A percentile compares a stretch with the other conserved stretches of the same genome.
Conservation (phyloP, 2,797 vertebrate genomes). For the Thunnus albacares region DNA sequence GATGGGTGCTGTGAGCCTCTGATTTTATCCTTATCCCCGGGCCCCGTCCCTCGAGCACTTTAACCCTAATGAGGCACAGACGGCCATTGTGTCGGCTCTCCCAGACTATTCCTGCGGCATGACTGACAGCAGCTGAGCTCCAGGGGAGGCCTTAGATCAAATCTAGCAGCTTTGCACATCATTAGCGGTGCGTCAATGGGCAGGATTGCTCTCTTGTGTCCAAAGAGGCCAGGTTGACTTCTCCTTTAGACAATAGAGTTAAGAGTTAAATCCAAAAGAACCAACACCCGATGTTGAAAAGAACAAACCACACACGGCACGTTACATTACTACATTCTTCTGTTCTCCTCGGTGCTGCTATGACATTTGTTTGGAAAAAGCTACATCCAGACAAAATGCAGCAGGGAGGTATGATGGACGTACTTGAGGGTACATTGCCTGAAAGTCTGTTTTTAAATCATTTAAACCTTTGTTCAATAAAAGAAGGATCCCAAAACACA, state of each 20-base stretch:
- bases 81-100: conserved; percentile 64
- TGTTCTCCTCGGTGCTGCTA: background rate
- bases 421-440: background rate
- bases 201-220: conserved; percentile 11
- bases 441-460: background rate
- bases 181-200: conserved; percentile 69
- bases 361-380: background rate
- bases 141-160: conserved; percentile 64
- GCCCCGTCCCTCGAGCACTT: conserved; percentile 56
- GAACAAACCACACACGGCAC: background rate
- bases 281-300: background rate
- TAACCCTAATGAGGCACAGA: conserved; percentile 78
- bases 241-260: conserved; percentile 24
- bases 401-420: background rate
- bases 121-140: conserved; percentile 71
- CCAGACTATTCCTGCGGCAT: conserved; percentile 57
- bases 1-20: conserved; percentile 41
- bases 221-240: conserved; percentile 22
- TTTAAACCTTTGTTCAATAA: background rate
- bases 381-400: background rate
- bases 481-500: background rate
- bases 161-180: conserved; percentile 78
- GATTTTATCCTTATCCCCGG: conserved; percentile 50
- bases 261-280: conserved; percentile 4
- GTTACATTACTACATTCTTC: background rate